Percentiles rank a stretch among this genome's conserved stretches.
These are phyloP conservation scores for Diadema setosum DNA, from an alignment of 35 echinoderm and acorn worm genomes.

Conservation along the genomic window DNA sequence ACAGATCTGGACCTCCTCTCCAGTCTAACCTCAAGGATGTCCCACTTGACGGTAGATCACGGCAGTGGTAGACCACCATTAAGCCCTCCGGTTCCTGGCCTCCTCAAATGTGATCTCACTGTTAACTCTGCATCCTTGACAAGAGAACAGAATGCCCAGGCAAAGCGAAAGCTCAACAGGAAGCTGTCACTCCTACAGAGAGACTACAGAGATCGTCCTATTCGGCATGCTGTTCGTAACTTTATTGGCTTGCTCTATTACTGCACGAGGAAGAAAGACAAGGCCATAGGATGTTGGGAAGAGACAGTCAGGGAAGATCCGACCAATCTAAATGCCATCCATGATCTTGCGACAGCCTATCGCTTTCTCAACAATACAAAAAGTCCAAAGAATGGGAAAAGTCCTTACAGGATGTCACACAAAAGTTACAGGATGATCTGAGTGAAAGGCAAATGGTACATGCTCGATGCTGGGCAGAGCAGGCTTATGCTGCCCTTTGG, in stretches of 20 bases:
- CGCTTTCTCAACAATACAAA: neutral
- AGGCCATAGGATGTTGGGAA: neutral
- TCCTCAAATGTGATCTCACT: neutral
- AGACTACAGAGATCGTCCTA: neutral
- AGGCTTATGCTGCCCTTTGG: neutral
- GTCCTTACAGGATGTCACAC: neutral
- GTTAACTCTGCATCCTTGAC: neutral
- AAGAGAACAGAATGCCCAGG: neutral
- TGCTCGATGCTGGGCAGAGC: neutral
- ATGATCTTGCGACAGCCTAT: neutral
- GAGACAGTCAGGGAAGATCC: constrained; percentile 6
- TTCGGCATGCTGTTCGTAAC: neutral
- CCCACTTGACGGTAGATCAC: neutral
- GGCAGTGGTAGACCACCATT: neutral
- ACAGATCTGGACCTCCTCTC: too few species aligned
- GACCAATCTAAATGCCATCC: neutral
- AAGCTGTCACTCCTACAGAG: neutral
- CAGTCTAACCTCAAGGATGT: too few species aligned
- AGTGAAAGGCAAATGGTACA: neutral
- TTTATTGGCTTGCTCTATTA: neutral
- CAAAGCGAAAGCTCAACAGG: neutral
- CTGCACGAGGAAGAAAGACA: neutral
- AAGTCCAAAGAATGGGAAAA: neutral
- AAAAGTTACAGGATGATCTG: neutral
- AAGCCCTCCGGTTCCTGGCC: neutral